Evolutionary conservation across 2,797 vertebrate species (phyloP).

Genomic region (Coccyzus lansbergi): DNA sequence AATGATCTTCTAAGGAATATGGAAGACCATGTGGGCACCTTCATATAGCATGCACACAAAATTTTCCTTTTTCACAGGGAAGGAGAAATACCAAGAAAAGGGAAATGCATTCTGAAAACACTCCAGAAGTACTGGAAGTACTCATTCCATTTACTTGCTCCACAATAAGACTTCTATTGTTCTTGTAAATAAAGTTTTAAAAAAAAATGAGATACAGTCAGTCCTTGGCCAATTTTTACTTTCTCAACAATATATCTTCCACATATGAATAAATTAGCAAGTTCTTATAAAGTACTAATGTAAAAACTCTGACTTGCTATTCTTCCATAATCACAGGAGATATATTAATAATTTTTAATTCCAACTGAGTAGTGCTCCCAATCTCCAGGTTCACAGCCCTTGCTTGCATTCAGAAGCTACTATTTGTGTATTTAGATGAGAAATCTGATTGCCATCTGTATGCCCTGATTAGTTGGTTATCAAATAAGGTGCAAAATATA

Average conservation of each 20-base stretch:
- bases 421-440: conserved; percentile 25
- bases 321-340: conserved; percentile 15
- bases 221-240: background rate
- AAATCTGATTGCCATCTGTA: conserved; percentile 22
- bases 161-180: background rate
- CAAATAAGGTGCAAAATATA: conserved; percentile 22
- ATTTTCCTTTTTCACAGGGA: background rate
- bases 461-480: background rate
- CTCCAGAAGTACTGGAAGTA: background rate
- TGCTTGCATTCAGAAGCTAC: background rate
- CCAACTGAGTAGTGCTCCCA: background rate
- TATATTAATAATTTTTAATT: conserved; percentile 1
- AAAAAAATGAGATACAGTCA: background rate
- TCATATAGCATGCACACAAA: fast-evolving
- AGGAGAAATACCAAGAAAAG: background rate
- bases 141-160: background rate
- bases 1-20: background rate
- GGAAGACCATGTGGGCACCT: background rate
- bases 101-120: background rate
- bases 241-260: background rate
- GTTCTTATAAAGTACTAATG: background rate
- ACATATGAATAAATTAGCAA: conserved; percentile 5
- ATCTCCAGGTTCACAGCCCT: background rate
- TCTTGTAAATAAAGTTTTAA: background rate
- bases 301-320: background rate